Evolutionary conservation across 1,140 invertebrate species (phyloP).

Genomic region (Calliopsis andreniformis): DNA sequence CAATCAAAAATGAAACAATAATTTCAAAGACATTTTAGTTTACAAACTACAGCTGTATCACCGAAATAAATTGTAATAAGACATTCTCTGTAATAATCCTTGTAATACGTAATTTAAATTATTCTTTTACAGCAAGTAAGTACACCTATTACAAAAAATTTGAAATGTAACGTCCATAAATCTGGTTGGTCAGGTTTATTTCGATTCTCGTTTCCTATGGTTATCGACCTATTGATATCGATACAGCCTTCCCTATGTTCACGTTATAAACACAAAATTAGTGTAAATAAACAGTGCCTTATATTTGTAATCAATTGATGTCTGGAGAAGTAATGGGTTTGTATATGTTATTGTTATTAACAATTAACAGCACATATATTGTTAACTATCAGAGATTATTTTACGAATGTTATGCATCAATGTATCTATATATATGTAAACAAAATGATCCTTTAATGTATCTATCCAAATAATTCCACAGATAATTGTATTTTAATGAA

Average conservation of each 20-base stretch:
- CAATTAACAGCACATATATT: not conserved
- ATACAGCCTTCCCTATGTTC: not conserved
- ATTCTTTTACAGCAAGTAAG: not conserved
- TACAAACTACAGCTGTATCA: not conserved
- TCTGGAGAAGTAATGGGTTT: slow-evolving; percentile 40
- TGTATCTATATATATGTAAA: not conserved
- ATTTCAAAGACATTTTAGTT: not conserved
- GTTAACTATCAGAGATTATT: not conserved
- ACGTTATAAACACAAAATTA: not conserved
- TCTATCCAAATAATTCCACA: not conserved
- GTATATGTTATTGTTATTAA: slow-evolving; percentile 9
- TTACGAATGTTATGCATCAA: not conserved
- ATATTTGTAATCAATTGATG: slow-evolving; percentile 16
- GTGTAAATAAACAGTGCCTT: slow-evolving; percentile 34
- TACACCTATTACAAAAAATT: slow-evolving; percentile 23
- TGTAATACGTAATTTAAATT: not conserved
- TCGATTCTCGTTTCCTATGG: slow-evolving; percentile 23
- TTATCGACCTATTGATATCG: slow-evolving; percentile 18
- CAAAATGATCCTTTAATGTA: not conserved
- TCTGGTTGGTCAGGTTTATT: slow-evolving; percentile 11
- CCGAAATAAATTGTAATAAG: not conserved
- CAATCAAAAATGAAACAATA: not conserved
- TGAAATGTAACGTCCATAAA: not conserved
- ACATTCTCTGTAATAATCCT: not conserved
- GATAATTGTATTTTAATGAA: slow-evolving; percentile 17